These are phyloP conservation scores for Gallinago undulata DNA, from an alignment of 2,113 vertebrate genomes.

Conservation along the genomic window DNA sequence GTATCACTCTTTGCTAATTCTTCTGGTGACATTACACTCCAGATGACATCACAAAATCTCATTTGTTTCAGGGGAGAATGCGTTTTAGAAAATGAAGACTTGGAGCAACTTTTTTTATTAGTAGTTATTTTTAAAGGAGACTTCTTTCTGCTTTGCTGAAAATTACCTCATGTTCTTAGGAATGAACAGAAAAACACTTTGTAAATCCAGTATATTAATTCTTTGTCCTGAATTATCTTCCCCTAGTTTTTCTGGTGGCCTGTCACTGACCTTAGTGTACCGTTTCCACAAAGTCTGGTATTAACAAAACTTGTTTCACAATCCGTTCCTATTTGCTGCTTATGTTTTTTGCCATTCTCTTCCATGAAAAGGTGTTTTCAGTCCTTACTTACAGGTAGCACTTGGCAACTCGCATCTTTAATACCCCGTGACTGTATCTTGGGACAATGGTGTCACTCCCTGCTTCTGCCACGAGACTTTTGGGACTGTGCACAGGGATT, in stretches of 20 bases:
- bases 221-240: not conserved
- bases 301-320: too few relatives aligned
- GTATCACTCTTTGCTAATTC: not conserved
- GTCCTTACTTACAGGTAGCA: accelerated
- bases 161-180: not conserved
- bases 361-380: not conserved
- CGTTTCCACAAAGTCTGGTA: not conserved
- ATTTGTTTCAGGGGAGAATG: not conserved
- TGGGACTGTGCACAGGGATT: not conserved
- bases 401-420: accelerated
- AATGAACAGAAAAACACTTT: not conserved
- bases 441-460: not conserved
- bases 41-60: not conserved
- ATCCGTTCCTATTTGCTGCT: not conserved
- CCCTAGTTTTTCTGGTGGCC: not conserved
- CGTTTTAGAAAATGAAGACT: not conserved
- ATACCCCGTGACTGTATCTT: too few relatives aligned
- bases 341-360: not conserved
- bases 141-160: not conserved
- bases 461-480: not conserved
- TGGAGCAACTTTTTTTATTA: not conserved
- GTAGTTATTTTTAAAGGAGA: not conserved
- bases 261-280: not conserved
- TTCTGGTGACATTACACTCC: not conserved
- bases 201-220: not conserved